Base-by-base conservation (phyloP, 2,113 vertebrate species). In the Bambusicola thoracicus region DNA sequence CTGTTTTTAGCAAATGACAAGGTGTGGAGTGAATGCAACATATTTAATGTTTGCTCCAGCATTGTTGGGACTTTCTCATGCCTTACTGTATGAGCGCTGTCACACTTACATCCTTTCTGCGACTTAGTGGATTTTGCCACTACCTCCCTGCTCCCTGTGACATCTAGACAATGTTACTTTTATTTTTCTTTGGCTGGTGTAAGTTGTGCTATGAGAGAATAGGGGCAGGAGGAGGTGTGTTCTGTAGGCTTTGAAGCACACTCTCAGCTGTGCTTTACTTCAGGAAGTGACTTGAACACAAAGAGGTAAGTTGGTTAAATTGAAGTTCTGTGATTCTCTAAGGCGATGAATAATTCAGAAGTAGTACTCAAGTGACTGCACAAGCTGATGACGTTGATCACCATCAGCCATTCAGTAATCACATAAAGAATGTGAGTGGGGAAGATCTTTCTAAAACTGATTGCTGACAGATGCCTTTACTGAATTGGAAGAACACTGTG, bases 61-160 rank as follows among this genome's bases (percentile, higher is more conserved):
- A 6, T 3, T 34, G 30, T 48, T 77, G 65, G 24, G 19, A 15
- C 13, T 18, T 51, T 77, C 27, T 44, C 36, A 51, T 56, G 55
- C 1, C 41, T 62, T 86, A 51, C n/a, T 46, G 18, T 51, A 27
- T 6, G 5, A 30, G 4, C 30, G 30, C 41, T 81, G 56, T 22
- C n/a, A 25, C 4, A 9, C 8, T 81, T 51, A 21, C 4, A 13
- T 41, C 18, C 13, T 44, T 68, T 62, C 30, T 75, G 7, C 40
- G 68, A 34, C 36, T 29, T 12, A 6, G 2, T 55, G 69, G 14
- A 25, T 11, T 81, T 72, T 78, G 30, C 61, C 36, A 29, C 13
- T 61, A 3, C 10, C 16, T 55, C 15, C 5, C 0, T 4, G 4
- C 5, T 62, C 27, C 15, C 10, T 4, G 6, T 13, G 17, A 0